Base-by-base conservation (phyloP, 1,140 invertebrate species). In the Artemia franciscana region DNA sequence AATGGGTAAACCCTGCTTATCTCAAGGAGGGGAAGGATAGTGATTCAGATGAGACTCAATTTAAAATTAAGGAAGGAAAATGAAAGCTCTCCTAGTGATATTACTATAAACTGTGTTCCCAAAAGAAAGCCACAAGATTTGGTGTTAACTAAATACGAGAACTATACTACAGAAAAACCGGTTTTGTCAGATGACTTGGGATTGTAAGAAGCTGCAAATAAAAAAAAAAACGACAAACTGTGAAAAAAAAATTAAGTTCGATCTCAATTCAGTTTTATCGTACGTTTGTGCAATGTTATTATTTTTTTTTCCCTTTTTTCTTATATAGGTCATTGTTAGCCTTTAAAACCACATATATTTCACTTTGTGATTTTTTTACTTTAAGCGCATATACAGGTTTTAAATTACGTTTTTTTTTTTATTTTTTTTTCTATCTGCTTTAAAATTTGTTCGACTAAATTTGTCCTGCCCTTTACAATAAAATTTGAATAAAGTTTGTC, bases 1-100 rank as follows among this genome's bases (percentile, higher is more conserved):
- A 96, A 74, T 94, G 92, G 88, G 90, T 96, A 0, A 93, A 93
- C 72, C 91, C 89, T 2, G 88, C 91, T 60, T 86, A 87, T 81
- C 85, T 90, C 70, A 82, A 88, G 65, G 70, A 68, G 23, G 64
- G 67, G 51, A 71, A 71, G 5, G 39, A 51, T 18, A 15, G 12
- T 51, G 39, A 51, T 18, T 51, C 39, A 12, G 39, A 51, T 18
- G 39, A 51, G 3, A 51, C 21, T 15, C 39, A 18, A 18, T 15
- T 15, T 12, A 12, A 18, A 18, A 18, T 18, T 15, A 12, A 18
- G 39, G 39, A 67, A 60, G 64, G 61, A n/a, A n/a, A n/a, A n/a
- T n/a, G n/a, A n/a, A n/a, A n/a, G 21, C 39, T 2, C 1, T 51
- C 2, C 39, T 18, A 51, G 39, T 51, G 39, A 51, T 51, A 51